Evolutionary conservation across 64 coral and sea anemone species (phyloP).

Genomic region (Montipora cactus): DNA sequence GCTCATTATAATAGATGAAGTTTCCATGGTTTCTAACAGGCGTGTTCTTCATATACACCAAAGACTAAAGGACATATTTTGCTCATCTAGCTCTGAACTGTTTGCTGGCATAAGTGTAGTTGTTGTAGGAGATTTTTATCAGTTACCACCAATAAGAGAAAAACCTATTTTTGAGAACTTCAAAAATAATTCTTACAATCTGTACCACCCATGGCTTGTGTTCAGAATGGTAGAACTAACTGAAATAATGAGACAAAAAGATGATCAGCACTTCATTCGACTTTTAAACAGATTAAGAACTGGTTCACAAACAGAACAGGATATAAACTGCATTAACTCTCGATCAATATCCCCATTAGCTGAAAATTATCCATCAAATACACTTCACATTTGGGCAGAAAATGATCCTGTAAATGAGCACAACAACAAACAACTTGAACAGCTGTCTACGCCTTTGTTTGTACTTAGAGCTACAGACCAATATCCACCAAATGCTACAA

Average conservation of each 20-base stretch:
- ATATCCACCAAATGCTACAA: constrained; percentile 48
- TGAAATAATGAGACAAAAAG: constrained; percentile 68
- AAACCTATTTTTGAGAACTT: constrained; percentile 49
- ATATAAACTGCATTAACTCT: constrained; percentile 13
- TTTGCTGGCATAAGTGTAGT: constrained; percentile 60
- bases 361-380: constrained; percentile 1
- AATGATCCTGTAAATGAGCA: constrained; percentile 43
- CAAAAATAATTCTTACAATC: constrained; percentile 57
- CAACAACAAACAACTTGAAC: constrained; percentile 21
- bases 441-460: constrained; percentile 5
- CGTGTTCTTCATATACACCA: background rate
- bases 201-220: constrained; percentile 37
- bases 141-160: constrained; percentile 25
- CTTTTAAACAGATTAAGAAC: constrained; percentile 48
- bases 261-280: constrained; percentile 31
- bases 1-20: constrained; percentile 67
- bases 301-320: constrained; percentile 17
- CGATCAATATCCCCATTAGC: background rate
- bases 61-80: constrained; percentile 61
- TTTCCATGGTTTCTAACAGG: constrained; percentile 64
- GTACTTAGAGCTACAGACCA: constrained; percentile 39
- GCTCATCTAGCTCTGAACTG: background rate
- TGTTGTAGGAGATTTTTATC: background rate
- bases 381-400: constrained; percentile 69
- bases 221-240: constrained; percentile 59